Evolutionary conservation across 1,140 invertebrate species (phyloP).

Genomic region (Pollicipes pollicipes): DNA sequence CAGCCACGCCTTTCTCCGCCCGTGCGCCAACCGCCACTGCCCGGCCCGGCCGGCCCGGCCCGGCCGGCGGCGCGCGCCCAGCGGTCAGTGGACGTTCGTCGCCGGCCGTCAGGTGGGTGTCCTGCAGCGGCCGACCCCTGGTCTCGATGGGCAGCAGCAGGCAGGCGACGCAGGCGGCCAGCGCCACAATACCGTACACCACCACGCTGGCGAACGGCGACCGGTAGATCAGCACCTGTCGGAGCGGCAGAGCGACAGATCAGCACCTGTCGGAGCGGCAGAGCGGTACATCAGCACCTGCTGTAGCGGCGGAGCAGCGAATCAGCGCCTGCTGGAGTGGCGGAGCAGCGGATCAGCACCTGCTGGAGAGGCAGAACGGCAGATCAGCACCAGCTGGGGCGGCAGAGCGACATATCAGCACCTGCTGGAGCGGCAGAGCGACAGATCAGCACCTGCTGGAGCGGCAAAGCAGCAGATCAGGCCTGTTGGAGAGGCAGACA

Average conservation of each 20-base stretch:
- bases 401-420: background rate
- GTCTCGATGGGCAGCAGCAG: slow-evolving; percentile 62
- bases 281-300: background rate
- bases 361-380: background rate
- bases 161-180: slow-evolving; percentile 50
- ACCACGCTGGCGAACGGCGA: slow-evolving; percentile 49
- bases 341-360: background rate
- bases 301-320: background rate
- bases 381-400: background rate
- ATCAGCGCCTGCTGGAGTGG: too few species aligned
- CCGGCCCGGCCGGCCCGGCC: too few species aligned
- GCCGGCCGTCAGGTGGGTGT: slow-evolving; percentile 18
- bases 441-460: too few species aligned
- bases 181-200: slow-evolving; percentile 50
- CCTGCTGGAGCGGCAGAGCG: too few species aligned
- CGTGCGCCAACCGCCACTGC: too few species aligned
- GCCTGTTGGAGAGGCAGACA: too few species aligned
- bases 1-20: too few species aligned
- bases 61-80: too few species aligned
- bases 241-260: slow-evolving; percentile 14
- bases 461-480: too few species aligned
- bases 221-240: slow-evolving; percentile 45
- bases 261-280: background rate
- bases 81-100: too few species aligned
- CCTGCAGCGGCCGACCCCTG: slow-evolving; percentile 42